Evolutionary conservation across 1,140 invertebrate genomes (phyloP), one percentile per base, ranked within the genome.

Genomic region (Pectinophora gossypiella): DNA sequence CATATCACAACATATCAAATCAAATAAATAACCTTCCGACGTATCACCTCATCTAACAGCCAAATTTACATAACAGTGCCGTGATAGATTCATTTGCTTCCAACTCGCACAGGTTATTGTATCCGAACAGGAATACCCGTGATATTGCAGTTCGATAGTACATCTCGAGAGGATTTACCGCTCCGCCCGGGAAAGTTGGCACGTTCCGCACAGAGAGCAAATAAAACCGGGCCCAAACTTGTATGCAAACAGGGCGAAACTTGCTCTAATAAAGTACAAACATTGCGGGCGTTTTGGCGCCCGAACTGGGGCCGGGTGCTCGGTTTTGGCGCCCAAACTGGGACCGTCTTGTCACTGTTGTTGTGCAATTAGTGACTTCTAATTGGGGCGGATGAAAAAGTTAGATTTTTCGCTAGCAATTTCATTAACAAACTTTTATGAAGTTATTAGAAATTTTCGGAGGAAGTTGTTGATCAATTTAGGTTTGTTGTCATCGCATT

Each of bases 301-400:
- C 36, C 36, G 7, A 32, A 32, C 27, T 3, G 2, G 27, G 27
- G n/a, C 27, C 27, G n/a, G n/a, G n/a, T n/a, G n/a, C n/a, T n/a
- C n/a, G n/a, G n/a, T 7, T 44, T 73, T 78, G 76, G 76, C 72
- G 77, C 72, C 71, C 76, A 70, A 68, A 68, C 56, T 60, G 68
- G 65, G 61, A 45, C 51, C 45, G 59, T 61, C 56, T 64, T 66
- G 60, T 61, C 60, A 62, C 61, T 59, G 66, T 60, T 67, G 61
- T 49, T 57, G 58, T 60, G 64, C 72, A 77, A 81, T 85, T 82
- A 78, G 13, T 18, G 44, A 22, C 36, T 46, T 53, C 45, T 45
- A 44, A 52, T 52, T 45, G 9, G 27, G 9, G 9, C 27, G 27
- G 2, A 3, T n/a, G n/a, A n/a, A n/a, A n/a, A n/a, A n/a, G n/a